Base-by-base conservation (phyloP, 2,797 vertebrate species). In the Saxicola maurus region DNA sequence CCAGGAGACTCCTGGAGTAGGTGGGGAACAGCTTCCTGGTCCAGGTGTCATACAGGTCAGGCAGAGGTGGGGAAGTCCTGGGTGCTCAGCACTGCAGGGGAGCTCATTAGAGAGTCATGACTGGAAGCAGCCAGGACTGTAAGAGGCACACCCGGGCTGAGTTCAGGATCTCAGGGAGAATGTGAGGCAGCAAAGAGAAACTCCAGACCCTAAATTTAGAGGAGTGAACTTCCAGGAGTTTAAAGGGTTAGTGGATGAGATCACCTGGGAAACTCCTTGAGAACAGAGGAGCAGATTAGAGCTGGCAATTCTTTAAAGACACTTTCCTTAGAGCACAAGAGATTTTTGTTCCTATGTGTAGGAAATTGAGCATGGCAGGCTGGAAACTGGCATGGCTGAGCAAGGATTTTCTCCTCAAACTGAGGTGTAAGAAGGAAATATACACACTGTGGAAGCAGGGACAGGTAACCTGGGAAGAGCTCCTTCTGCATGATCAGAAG, bases 261-360 rank as follows among this genome's bases (percentile, higher is more conserved):
- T 33, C 0, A 0, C 31, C 20, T 13, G 7, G 4, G 31, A 56
- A 57, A 14, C 1, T 37, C 17, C 23, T 25, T 57, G 20, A 38
- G 9, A 8, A 25, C 24, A 71, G 24, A 64, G 51, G 8, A 43
- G 40, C 4, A 12, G 45, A 57, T 37, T 23, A 64, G 37, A 33
- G 11, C 38, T 64, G 28, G 5, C 40, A 40, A 40, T 40, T 49
- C 18, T 49, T 77, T 7, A 31, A 64, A 49, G 17, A 6, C 21
- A 8, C 37, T 65, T 40, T 59, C 30, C 38, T 8, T 46, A 24
- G 21, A 53, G 33, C 15, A 27, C 40, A 48, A 23, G 46, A 66
- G 14, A 15, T 42, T 17, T 60, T 64, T 24, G 35, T 23, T 45
- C 31, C 35, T 21, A 16, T n/a, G 7, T 13, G 7, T 11, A 13